A percentile compares a stretch with the other conserved stretches of the same genome.
phyloP scores from a whole-genome alignment of 2,113 vertebrate species.

The Dromiciops gliroides region DNA sequence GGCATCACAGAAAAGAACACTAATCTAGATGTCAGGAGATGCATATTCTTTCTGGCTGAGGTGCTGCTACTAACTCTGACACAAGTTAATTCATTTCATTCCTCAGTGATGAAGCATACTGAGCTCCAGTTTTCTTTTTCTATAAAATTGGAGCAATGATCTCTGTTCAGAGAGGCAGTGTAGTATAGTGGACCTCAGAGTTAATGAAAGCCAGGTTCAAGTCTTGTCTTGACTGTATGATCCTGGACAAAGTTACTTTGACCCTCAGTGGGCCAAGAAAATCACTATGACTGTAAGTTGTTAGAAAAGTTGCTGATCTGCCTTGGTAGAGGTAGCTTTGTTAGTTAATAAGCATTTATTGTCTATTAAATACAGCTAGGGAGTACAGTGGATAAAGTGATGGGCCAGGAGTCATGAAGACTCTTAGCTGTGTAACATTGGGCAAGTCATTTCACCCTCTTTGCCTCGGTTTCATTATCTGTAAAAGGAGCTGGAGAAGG shows the following conservation, averaged over 20 bases:
- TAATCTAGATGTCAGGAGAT: not conserved
- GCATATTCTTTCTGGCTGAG: not conserved
- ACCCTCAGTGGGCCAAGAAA: not conserved
- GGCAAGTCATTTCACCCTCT: not conserved
- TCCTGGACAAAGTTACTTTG: not conserved
- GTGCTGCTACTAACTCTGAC: not conserved
- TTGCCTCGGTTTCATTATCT: not conserved
- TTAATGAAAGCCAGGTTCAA: not conserved
- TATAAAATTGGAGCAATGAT: not conserved
- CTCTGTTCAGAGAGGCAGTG: not conserved
- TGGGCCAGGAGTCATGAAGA: not conserved
- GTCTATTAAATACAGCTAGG: not conserved
- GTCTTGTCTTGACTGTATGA: not conserved
- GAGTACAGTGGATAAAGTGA: not conserved
- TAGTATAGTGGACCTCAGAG: not conserved
- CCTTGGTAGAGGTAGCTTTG: not conserved
- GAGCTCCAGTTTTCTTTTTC: not conserved
- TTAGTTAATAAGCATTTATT: not conserved
- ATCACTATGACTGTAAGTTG: not conserved
- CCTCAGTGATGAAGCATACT: not conserved
- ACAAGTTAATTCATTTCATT: not conserved
- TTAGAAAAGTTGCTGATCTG: not conserved
- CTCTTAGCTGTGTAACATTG: not conserved
- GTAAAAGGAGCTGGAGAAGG: not conserved
- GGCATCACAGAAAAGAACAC: not conserved